Evolutionary conservation across 2,888 invertebrate genomes (phyloP).

Genomic region (Heliconius cydno): DNA sequence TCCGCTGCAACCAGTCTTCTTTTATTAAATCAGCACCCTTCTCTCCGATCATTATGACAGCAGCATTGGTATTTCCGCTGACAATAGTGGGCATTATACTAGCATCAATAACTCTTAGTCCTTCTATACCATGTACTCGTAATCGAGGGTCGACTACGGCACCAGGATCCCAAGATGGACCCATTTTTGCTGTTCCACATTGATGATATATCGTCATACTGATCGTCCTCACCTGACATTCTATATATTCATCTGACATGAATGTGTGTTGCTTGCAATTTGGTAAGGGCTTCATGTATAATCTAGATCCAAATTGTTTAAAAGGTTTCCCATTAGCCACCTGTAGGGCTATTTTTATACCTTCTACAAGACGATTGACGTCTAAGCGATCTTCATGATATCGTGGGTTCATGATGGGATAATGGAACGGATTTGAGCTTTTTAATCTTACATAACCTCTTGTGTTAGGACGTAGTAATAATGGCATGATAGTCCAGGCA

Average conservation of each 20-base stretch:
- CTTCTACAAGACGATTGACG: constrained; percentile 92
- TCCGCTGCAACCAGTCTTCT: constrained; percentile 87
- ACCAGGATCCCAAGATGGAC: constrained; percentile 88
- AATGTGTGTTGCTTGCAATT: constrained; percentile 89
- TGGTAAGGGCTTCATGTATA: constrained; percentile 90
- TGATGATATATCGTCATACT: constrained; percentile 96
- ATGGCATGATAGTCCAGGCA: constrained; percentile 93
- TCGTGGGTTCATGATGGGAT: constrained; percentile 95
- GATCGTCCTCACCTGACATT: constrained; percentile 93
- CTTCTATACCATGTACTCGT: constrained; percentile 89
- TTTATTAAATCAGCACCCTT: constrained; percentile 94
- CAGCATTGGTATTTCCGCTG: constrained; percentile 95
- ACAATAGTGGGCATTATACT: constrained; percentile 95
- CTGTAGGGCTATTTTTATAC: constrained; percentile 88
- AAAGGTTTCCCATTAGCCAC: constrained; percentile 91
- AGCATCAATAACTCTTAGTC: constrained; percentile 92
- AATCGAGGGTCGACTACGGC: constrained; percentile 93
- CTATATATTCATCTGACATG: constrained; percentile 92
- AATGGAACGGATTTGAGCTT: constrained; percentile 92
- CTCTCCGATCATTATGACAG: constrained; percentile 95
- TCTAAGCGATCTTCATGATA: constrained; percentile 93
- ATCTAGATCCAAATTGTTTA: constrained; percentile 89
- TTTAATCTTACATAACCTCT: constrained; percentile 89
- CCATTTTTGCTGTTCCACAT: constrained; percentile 95
- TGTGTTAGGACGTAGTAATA: constrained; percentile 91